Conservation (phyloP, 2,113 vertebrate species). For the Xiphophorus hellerii region DNA sequence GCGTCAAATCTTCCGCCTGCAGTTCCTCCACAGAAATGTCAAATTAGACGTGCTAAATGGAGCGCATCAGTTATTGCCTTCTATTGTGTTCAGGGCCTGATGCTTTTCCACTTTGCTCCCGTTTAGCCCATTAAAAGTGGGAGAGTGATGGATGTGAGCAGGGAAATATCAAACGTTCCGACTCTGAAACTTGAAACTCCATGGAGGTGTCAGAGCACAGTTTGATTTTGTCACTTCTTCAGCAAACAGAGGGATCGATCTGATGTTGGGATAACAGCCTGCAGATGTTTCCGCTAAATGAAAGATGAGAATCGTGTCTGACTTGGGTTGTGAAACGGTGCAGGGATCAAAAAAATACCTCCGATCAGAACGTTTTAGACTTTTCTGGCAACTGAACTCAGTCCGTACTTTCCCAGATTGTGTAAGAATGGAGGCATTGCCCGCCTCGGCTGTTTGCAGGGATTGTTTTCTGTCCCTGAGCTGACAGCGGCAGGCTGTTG, state of each 20-base stretch:
- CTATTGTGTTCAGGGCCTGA: slow-evolving; percentile 47
- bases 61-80: slow-evolving; percentile 56
- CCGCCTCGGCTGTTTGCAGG: neutral
- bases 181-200: slow-evolving; percentile 23
- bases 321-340: slow-evolving; percentile 5
- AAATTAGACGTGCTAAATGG: slow-evolving; percentile 65
- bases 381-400: neutral
- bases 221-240: slow-evolving; percentile 28
- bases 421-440: too few relatives aligned
- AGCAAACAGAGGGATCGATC: slow-evolving; percentile 42
- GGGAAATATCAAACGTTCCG: slow-evolving; percentile 24
- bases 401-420: too few relatives aligned
- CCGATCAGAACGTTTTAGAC: neutral
- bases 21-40: slow-evolving; percentile 64
- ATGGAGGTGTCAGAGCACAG: neutral
- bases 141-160: slow-evolving; percentile 36
- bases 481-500: slow-evolving; percentile 15
- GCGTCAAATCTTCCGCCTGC: slow-evolving; percentile 57
- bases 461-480: neutral
- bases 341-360: slow-evolving; percentile 4
- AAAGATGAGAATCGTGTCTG: slow-evolving; percentile 36
- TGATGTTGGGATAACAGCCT: slow-evolving; percentile 42
- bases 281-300: slow-evolving; percentile 25
- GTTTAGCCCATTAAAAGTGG: slow-evolving; percentile 52
- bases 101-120: slow-evolving; percentile 46